Evolutionary conservation across 2,797 vertebrate species (phyloP).

Genomic region (Xiphorhynchus erythropygius): DNA sequence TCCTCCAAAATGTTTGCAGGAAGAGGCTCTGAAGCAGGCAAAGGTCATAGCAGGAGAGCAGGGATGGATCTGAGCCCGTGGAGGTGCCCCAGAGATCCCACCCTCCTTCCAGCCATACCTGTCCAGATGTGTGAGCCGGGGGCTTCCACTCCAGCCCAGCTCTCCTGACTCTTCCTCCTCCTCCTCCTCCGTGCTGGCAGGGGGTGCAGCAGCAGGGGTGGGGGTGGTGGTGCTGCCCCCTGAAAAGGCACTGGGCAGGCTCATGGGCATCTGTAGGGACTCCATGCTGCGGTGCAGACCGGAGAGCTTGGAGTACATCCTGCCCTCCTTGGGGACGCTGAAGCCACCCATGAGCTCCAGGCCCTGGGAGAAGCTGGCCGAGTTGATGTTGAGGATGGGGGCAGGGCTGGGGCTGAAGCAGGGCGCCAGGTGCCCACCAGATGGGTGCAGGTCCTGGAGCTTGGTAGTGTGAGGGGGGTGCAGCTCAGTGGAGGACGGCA

Average conservation of each 20-base stretch:
- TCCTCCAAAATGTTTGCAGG: not conserved
- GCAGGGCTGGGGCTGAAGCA: conserved; percentile 92
- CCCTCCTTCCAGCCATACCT: conserved; percentile 74
- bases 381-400: conserved; percentile 92
- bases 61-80: not conserved
- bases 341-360: conserved; percentile 83
- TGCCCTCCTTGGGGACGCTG: conserved; percentile 76
- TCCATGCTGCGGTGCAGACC: conserved; percentile 95
- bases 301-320: conserved; percentile 89
- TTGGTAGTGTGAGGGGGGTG: conserved; percentile 77
- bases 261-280: conserved; percentile 91
- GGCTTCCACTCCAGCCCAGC: conserved; percentile 84
- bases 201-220: conserved; percentile 39
- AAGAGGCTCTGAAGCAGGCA: not conserved
- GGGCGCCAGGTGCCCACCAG: conserved; percentile 72
- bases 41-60: not conserved
- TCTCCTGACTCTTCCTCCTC: conserved; percentile 82
- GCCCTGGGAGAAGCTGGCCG: conserved; percentile 87
- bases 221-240: conserved; percentile 58
- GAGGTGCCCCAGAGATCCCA: not conserved
- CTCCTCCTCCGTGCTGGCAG: conserved; percentile 78
- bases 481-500: conserved; percentile 79
- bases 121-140: conserved; percentile 81
- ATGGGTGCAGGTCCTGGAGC: conserved; percentile 80
- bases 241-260: conserved; percentile 82